A percentile compares a stretch with the other conserved stretches of the same genome.
Conservation (phyloP, 1,140 invertebrate genomes). For the Plodia interpunctella region DNA sequence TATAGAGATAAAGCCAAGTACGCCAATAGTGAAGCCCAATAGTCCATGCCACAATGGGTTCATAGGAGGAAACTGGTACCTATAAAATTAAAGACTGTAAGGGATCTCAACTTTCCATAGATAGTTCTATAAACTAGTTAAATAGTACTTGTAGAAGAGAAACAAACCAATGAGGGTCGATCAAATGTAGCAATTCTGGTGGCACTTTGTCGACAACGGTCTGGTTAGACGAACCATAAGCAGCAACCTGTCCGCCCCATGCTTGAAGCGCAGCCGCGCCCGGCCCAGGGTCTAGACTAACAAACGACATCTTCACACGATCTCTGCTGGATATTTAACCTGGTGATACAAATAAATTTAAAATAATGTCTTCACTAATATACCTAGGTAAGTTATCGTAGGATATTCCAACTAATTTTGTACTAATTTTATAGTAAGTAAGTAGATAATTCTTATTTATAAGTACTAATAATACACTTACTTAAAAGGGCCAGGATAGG, state of each 20-base stretch:
- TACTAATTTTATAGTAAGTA: too few relatives aligned
- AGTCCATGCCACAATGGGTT: constrained; percentile 82
- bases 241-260: constrained; percentile 67
- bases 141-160: background rate
- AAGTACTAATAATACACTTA: constrained; percentile 28
- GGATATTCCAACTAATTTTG: background rate
- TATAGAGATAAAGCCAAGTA: constrained; percentile 82
- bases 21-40: constrained; percentile 79
- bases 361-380: background rate
- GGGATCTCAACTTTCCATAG: too few relatives aligned
- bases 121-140: too few relatives aligned
- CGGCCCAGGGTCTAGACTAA: constrained; percentile 57
- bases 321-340: constrained; percentile 16
- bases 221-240: constrained; percentile 68
- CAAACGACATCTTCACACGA: constrained; percentile 51
- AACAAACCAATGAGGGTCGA: constrained; percentile 79
- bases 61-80: constrained; percentile 82
- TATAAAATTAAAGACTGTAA: constrained; percentile 27
- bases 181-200: constrained; percentile 79
- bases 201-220: constrained; percentile 77
- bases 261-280: constrained; percentile 63
- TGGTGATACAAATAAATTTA: constrained; percentile 1
- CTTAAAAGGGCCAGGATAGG: constrained; percentile 39
- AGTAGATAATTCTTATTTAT: background rate
- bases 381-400: background rate